Conservation (phyloP, 2,797 vertebrate genomes). For the Tadarida brasiliensis region DNA sequence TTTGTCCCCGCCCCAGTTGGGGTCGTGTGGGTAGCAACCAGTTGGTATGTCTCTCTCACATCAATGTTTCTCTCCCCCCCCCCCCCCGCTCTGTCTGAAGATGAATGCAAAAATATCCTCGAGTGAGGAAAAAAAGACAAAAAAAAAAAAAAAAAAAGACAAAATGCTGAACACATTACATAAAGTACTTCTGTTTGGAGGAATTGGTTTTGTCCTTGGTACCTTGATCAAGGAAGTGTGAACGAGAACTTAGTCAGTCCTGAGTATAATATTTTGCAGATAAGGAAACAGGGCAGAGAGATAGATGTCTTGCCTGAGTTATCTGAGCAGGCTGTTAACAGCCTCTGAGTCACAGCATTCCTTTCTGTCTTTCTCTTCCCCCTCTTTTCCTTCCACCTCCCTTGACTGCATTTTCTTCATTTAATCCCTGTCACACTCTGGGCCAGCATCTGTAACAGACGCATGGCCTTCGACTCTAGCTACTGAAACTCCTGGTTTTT, state of each 20-base stretch:
- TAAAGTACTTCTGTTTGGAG: constrained; percentile 37
- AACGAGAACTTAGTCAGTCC: background rate
- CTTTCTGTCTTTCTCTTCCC: background rate
- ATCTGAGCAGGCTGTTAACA: background rate
- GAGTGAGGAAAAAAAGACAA: no score
- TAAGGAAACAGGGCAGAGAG: background rate
- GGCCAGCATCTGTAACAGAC: background rate
- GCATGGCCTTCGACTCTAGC: background rate
- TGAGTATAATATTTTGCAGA: background rate
- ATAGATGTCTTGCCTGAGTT: background rate
- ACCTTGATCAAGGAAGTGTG: background rate
- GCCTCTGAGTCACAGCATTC: background rate
- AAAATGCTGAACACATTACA: background rate
- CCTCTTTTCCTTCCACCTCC: background rate
- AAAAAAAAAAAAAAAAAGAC: no score
- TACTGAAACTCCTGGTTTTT: background rate
- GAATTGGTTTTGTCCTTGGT: background rate
- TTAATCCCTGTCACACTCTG: background rate
- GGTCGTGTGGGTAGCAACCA: no score
- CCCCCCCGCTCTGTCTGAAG: no score
- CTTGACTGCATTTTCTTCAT: background rate
- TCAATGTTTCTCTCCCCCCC: no score
- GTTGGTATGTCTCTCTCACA: no score
- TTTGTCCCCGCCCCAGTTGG: no score
- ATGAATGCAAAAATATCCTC: no score